Percentiles rank a stretch among this genome's conserved stretches.
phyloP scores from a whole-genome alignment of 2,888 invertebrate species.

The Hypolimnas misippus region DNA sequence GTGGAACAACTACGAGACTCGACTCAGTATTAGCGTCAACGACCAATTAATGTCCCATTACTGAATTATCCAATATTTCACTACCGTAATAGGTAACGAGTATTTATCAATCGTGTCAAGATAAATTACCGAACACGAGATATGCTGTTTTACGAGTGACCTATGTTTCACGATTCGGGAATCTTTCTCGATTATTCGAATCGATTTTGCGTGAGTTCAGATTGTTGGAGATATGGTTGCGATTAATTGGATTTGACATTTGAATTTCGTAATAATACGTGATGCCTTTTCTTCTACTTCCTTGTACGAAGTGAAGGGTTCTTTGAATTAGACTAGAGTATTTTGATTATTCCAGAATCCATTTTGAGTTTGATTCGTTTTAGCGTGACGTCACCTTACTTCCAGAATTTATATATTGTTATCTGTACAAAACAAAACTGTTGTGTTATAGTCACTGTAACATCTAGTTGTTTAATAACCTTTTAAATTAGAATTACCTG shows the following conservation, averaged over 20 bases:
- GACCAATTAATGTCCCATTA: conserved; percentile 35
- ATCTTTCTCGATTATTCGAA: conserved; percentile 8
- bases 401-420: too few species aligned
- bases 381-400: too few species aligned
- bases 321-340: too few species aligned
- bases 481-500: too few species aligned
- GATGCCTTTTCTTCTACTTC: not conserved
- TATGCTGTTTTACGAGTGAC: conserved; percentile 5
- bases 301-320: not conserved
- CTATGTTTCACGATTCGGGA: conserved; percentile 8
- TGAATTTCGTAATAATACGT: not conserved
- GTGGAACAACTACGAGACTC: conserved; percentile 32
- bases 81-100: conserved; percentile 13
- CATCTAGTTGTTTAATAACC: too few species aligned
- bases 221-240: not conserved
- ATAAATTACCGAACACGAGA: conserved; percentile 22
- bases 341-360: too few species aligned
- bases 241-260: conserved; percentile 8
- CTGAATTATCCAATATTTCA: not conserved
- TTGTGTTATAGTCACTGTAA: too few species aligned
- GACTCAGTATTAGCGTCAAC: conserved; percentile 35
- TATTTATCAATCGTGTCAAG: conserved; percentile 26
- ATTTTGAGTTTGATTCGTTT: too few species aligned
- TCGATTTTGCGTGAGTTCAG: not conserved
- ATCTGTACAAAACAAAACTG: too few species aligned